Evolutionary conservation across 2,797 vertebrate species (phyloP).

Genomic region (Trachurus trachurus): DNA sequence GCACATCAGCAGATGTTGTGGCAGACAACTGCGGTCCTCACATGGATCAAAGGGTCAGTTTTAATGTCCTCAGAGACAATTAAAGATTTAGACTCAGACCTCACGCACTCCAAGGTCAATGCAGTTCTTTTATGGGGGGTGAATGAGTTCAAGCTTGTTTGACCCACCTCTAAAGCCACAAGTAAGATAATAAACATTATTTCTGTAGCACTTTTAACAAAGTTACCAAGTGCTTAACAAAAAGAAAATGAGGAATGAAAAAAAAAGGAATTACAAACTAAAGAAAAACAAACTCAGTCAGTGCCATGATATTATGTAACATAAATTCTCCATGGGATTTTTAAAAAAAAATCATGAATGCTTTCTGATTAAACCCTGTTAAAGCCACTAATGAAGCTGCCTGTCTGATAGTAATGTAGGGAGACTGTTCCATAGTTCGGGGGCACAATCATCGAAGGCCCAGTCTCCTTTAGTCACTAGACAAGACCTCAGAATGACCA

Average conservation of each 20-base stretch:
- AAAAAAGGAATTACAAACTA: not conserved
- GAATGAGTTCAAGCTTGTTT: not conserved
- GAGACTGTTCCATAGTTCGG: too few species aligned
- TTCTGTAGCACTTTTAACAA: too few species aligned
- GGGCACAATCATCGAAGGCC: too few species aligned
- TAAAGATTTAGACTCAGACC: conserved; percentile 13
- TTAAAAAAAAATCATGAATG: not conserved
- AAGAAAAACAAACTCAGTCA: not conserved
- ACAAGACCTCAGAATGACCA: not conserved
- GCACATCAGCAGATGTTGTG: conserved; percentile 11
- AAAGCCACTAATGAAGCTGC: not conserved
- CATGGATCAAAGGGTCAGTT: not conserved
- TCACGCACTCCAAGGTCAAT: not conserved
- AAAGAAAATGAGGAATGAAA: not conserved
- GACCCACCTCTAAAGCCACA: not conserved
- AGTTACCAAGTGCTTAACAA: not conserved
- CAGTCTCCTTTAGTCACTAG: too few species aligned
- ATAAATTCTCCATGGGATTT: not conserved
- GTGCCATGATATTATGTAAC: too few species aligned
- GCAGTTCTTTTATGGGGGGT: not conserved
- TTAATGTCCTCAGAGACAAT: not conserved
- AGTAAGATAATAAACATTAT: not conserved
- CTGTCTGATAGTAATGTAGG: not conserved
- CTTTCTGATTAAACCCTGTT: too few species aligned
- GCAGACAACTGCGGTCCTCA: not conserved